Evolutionary conservation across 2,797 vertebrate species (phyloP), one percentile per base, ranked within the genome.

Genomic region (Miichthys miiuy): DNA sequence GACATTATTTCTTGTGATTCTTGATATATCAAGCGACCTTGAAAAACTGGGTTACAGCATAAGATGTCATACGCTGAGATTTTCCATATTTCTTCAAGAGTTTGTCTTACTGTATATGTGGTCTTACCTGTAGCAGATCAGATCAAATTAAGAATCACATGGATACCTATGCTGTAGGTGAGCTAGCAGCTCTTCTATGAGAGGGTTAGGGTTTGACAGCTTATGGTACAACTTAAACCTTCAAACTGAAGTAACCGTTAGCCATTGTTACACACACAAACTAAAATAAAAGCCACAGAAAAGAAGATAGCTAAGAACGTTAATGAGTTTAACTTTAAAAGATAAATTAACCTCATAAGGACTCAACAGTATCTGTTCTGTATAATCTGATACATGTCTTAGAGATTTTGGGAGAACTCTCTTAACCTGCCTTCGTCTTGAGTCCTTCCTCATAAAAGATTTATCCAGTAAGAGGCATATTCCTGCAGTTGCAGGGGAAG

Each of bases 381-480:
- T 63, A 41, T 20, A 34, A 64, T 21, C 14, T 54, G 47, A 41
- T 2, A 1, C 0, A 2, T 41, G 52, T 65, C 52, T 66, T 30
- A 57, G 11, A 14, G 34, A 3, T 46, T 67, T 72, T 27, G 27
- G 10, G 42, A 64, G 23, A 34, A 13, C 57, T 54, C 61, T 68
- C 1, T 62, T 47, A 25, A 68, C 57, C 80, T 81, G 25, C 34
- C 51, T 62, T 38, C 61, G 67, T 41, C 55, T 46, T 9, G 5
- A 56, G 67, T 46, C 25, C 51, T 16, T 25, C 61, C 54, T 62
- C 27, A 75, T 82, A 4, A 70, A 74, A 61, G 46, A 66, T 71
- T 78, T 51, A 72, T n/a, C 25, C 51, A 63, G n/a, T 50, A 2
- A 21, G 52, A 77, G 25, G 52, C 27, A 20, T 14, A 8, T 30